Base-by-base conservation (phyloP, 2,113 vertebrate genomes). In the Eretmodus cyanostictus region DNA sequence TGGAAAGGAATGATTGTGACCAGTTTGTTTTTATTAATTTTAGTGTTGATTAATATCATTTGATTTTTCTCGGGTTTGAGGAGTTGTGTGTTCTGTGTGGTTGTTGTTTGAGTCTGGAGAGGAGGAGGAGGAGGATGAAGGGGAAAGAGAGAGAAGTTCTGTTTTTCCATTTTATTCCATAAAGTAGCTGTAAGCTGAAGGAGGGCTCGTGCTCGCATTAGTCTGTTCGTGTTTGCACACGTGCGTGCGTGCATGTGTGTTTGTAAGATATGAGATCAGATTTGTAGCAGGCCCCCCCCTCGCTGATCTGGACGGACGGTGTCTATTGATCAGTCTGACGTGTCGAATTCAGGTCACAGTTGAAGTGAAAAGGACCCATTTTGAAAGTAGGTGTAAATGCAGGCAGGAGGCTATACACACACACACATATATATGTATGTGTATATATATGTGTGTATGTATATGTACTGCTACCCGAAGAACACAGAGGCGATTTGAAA, bases 41-140 rank as follows among this genome's bases (percentile, higher is more conserved):
- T 94, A 86, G 96, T 95, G 93, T 94, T 95, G 93, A 94, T 95
- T 96, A 95, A 95, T 95, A 94, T 94, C 93, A 93, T 95, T 97
- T 97, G 93, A 89, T 91, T 94, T 96, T 96, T 94, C 94, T 95
- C 91, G 95, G 92, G 93, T 96, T 96, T 96, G 92, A 95, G 93
- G 93, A 94, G 94, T 93, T 95, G 93, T 87, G 91, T 94, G 95
- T 96, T 95, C 83, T 94, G 91, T 86, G 94, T 93, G 89, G 84
- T 94, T 94, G 89, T 93, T 93, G 90, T 93, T 93, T 91, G 89
- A 92, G 93, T 93, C 89, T 94, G 90, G 93, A 95, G 93, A 85
- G 87, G 87, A 88, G 34, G 92, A 92, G 86, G 92, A 92, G 89
- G 91, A 93, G 87, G 93, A 92, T 88, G 89, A 91, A 88, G 90